Conservation (phyloP, 2,113 vertebrate genomes). For the Tyto alba region DNA sequence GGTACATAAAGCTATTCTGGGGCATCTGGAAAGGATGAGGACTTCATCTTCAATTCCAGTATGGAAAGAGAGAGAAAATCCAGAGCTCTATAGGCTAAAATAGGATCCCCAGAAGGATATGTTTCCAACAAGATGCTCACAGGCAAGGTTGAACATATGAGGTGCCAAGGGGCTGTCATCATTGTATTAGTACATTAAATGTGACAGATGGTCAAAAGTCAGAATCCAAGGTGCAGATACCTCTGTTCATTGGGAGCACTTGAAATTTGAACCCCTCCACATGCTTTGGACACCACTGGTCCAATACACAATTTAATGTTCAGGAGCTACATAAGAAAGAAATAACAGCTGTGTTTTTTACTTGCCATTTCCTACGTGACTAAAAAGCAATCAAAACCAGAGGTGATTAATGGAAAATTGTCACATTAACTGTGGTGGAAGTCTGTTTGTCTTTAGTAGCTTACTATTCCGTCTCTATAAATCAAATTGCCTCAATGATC, state of each 20-base stretch:
- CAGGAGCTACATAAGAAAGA: not conserved
- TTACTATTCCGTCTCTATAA: not conserved
- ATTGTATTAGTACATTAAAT: not conserved
- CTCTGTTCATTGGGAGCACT: not conserved
- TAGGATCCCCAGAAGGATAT: not conserved
- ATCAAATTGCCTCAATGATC: not conserved
- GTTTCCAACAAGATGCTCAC: not conserved
- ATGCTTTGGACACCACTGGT: not conserved
- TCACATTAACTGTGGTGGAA: not conserved
- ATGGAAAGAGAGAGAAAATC: not conserved
- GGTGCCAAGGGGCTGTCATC: not conserved
- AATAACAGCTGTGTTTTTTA: not conserved
- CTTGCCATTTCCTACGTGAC: not conserved
- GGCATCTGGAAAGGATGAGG: not conserved
- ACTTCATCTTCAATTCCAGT: not conserved
- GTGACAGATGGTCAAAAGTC: not conserved
- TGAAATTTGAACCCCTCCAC: not conserved
- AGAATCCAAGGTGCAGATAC: not conserved
- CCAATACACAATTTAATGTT: not conserved
- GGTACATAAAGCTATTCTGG: not conserved
- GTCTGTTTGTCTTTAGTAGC: not conserved
- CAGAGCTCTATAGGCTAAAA: not conserved
- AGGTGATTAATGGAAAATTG: not conserved
- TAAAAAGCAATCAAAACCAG: not conserved
- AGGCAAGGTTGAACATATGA: not conserved